phyloP scores from a whole-genome alignment of 2,888 invertebrate genomes.

The Iselma pallidipennis region DNA sequence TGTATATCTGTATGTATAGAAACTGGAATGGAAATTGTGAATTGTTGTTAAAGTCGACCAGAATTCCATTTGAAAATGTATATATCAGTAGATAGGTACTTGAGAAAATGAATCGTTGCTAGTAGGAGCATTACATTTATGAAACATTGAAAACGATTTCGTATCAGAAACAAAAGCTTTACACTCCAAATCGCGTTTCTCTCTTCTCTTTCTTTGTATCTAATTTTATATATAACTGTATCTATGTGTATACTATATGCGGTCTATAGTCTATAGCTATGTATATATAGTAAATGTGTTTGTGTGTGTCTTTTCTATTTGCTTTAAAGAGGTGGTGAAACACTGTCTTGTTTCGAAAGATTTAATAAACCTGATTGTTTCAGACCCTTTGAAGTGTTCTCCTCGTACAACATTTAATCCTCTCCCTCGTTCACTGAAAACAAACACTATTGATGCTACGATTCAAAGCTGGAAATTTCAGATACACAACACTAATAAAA shows the following conservation, averaged over 20 bases:
- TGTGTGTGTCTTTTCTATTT: not conserved
- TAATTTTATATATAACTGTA: not conserved
- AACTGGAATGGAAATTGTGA: not conserved
- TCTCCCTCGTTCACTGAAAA: not conserved
- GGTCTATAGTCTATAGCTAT: too few species aligned
- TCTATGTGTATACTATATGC: not conserved
- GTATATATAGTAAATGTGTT: not conserved
- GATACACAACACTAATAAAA: too few species aligned
- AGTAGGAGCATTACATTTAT: not conserved
- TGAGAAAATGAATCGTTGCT: not conserved
- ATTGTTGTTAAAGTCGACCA: not conserved
- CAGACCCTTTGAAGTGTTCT: not conserved
- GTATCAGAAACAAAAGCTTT: not conserved
- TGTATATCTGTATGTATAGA: not conserved
- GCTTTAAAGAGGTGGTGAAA: not conserved
- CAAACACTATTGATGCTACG: not conserved
- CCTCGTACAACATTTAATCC: not conserved
- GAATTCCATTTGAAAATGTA: not conserved
- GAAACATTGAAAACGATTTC: not conserved
- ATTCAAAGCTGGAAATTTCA: not conserved
- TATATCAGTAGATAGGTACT: not conserved
- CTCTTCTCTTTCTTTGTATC: not conserved
- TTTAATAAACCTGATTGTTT: not conserved
- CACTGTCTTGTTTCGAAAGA: not conserved
- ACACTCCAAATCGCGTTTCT: not conserved